Base-by-base conservation (phyloP, 2,888 invertebrate species). In the Rhynchonema sp. region DNA sequence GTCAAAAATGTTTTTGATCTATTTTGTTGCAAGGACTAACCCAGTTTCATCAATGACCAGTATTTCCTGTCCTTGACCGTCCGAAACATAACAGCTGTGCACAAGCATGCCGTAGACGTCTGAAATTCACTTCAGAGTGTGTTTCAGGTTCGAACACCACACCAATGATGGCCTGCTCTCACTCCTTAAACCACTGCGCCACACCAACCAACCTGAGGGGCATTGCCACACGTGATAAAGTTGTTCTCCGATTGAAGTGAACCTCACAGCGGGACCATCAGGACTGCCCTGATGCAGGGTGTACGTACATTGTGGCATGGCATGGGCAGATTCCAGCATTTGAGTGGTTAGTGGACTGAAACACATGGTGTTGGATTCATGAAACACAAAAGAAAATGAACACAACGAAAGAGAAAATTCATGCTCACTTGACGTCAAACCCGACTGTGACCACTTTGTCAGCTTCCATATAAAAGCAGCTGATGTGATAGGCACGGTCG, bases 381-480 rank as follows among this genome's bases (percentile, higher is more conserved):
- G n/a, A n/a, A n/a, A n/a, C n/a, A n/a, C n/a, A n/a, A n/a, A n/a
- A n/a, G n/a, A n/a, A n/a, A n/a, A n/a, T n/a, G n/a, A n/a, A n/a
- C n/a, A n/a, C n/a, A n/a, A n/a, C n/a, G n/a, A n/a, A n/a, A n/a
- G n/a, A n/a, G n/a, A n/a, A n/a, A n/a, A n/a, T n/a, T n/a, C n/a
- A n/a, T n/a, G n/a, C n/a, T n/a, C 9, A 62, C 62, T 55, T 58
- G 57, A 62, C 62, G 20, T 61, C 55, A 1, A 62, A 27, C 2
- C 27, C 20, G n/a, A 22, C n/a, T 2, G 60, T 53, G n/a, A 61
- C 52, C 20, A 28, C 1, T 52, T 60, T 60, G 28, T 61, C 60
- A 13, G 53, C 55, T 55, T 62, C 62, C 62, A 62, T 61, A 54
- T 62, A 62, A 46, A 62, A 62, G 56, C 62, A 62, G 22, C 28